These are phyloP conservation scores for Cassiopea andromeda DNA, from an alignment of 30 jellyfish, hydroid and myxozoan genomes.

Conservation along the genomic window DNA sequence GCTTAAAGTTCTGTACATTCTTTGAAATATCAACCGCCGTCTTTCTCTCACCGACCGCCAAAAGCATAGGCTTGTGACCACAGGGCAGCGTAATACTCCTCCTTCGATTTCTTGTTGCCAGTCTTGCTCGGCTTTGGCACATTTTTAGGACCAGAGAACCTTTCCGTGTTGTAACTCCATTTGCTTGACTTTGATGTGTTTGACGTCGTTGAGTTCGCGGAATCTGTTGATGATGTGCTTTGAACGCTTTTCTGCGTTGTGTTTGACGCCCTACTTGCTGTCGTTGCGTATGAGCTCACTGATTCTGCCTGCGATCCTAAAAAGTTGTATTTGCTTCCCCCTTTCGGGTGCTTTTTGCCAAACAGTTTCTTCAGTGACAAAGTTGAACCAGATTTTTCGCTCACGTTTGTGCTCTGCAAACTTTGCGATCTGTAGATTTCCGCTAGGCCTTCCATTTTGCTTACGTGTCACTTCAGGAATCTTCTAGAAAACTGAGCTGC, in stretches of 20 bases:
- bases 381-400: conserved; percentile 57
- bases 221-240: conserved; percentile 22
- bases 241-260: conserved; percentile 22
- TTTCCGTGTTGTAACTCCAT: conserved; percentile 59
- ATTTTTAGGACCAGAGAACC: conserved; percentile 55
- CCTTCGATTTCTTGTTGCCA: conserved; percentile 26
- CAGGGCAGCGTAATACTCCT: conserved; percentile 8
- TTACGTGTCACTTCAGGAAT: conserved; percentile 20
- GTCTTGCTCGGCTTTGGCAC: conserved; percentile 17
- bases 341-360: conserved; percentile 42
- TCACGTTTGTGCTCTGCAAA: conserved; percentile 38
- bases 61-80: conserved; percentile 66
- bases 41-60: conserved; percentile 56
- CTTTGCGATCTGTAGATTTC: conserved; percentile 68
- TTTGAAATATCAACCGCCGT: neutral
- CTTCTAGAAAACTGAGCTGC: neutral
- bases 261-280: conserved; percentile 12
- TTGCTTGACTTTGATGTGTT: conserved; percentile 41
- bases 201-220: conserved; percentile 21
- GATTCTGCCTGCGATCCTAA: conserved; percentile 61
- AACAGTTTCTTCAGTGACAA: conserved; percentile 58
- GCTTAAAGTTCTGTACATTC: neutral
- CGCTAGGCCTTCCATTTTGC: conserved; percentile 61
- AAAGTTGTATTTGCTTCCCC: conserved; percentile 17
- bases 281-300: conserved; percentile 53